Conservation (phyloP, 2,888 invertebrate species). For the Agelastica alni region DNA sequence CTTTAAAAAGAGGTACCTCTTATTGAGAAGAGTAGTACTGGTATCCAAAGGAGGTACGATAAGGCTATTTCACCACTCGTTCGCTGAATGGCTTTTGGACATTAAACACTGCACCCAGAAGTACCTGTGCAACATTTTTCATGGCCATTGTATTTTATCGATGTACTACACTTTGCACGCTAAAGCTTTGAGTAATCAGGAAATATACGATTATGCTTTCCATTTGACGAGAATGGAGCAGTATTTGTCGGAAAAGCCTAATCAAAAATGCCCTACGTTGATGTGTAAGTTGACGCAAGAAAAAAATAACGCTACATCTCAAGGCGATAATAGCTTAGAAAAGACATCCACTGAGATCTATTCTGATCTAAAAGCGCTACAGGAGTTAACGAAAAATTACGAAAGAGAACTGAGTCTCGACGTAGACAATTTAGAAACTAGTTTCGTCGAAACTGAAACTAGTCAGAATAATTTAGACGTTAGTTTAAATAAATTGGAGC, state of each 20-base stretch:
- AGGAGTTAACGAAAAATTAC: conserved; percentile 47
- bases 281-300: conserved; percentile 50
- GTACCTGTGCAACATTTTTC: conserved; percentile 83
- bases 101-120: conserved; percentile 98
- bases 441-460: conserved; percentile 49
- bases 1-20: conserved; percentile 76
- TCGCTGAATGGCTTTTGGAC: conserved; percentile 92
- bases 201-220: conserved; percentile 74
- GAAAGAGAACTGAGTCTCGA: conserved; percentile 47
- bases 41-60: conserved; percentile 66
- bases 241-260: conserved; percentile 58
- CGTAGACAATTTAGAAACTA: conserved; percentile 45
- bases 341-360: conserved; percentile 53
- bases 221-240: conserved; percentile 72
- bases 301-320: conserved; percentile 37
- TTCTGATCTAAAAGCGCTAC: conserved; percentile 52
- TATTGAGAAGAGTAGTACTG: conserved; percentile 68
- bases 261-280: conserved; percentile 54
- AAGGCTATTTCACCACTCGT: conserved; percentile 90
- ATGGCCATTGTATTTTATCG: conserved; percentile 87
- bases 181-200: conserved; percentile 69
- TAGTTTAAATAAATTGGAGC: conserved; percentile 37
- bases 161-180: conserved; percentile 80
- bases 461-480: conserved; percentile 45
- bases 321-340: conserved; percentile 47